Evolutionary conservation across 2,797 vertebrate species (phyloP), one percentile per base, ranked within the genome.

Genomic region (Takifugu rubripes): DNA sequence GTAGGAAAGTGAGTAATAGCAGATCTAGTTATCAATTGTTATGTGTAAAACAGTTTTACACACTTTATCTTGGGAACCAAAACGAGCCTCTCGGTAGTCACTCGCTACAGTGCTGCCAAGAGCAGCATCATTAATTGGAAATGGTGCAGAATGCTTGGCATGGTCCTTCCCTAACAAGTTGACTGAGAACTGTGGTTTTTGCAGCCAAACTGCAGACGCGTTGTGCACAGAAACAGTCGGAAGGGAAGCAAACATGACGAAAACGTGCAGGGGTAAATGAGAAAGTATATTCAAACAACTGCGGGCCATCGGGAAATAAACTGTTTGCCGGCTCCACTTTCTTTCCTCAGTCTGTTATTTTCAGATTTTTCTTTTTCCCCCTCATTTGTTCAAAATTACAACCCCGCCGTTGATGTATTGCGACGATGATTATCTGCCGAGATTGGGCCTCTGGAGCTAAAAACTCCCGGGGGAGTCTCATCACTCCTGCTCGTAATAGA

Each of bases 51-150:
- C 71, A 78, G 70, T 72, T 56, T 72, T 74, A 72, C 72, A 66
- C 72, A 62, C 72, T 84, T 84, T 79, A 79, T 87, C 87, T 80
- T 80, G 85, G 86, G 83, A 82, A 87, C 84, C 84, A 78, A 88
- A 89, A 85, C 80, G 80, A 71, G 73, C 72, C 86, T 84, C 86
- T 71, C 76, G 84, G 83, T 89, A 86, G 81, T 82, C 70, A 76
- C 89, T 87, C 80, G 72, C 79, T 64, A 72, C 67, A 75, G 77
- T 69, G 66, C 80, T 87, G 87, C 88, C 87, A 89, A 82, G 79
- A 86, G 81, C 81, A 58, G 77, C 74, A 85, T 84, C 83, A 85
- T 88, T 89, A 84, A 89, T 87, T 85, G 84, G 87, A 87, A 88
- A 88, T 81, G 74, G 77, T 87, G 82, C 77, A 73, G 82, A 87